Percentiles rank a stretch among this genome's conserved stretches.
Evolutionary conservation across 1,140 invertebrate genomes (phyloP).

Genomic region (Tetramorium simillimum): DNA sequence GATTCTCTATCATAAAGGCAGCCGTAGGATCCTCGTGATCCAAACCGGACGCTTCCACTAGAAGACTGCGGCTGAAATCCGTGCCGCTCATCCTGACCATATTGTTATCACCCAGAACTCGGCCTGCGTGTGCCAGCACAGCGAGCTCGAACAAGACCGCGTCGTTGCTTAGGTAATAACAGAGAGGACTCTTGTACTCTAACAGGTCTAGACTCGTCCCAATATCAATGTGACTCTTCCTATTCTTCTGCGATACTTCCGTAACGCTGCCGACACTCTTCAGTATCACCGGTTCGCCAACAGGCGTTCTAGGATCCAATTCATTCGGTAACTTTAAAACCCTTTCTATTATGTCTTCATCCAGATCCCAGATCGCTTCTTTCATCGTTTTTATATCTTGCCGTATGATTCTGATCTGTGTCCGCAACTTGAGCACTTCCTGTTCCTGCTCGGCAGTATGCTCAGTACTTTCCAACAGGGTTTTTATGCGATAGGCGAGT

Average conservation of each 20-base stretch:
- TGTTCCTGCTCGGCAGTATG: conserved; percentile 79
- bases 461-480: conserved; percentile 77
- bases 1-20: conserved; percentile 86
- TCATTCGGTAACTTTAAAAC: conserved; percentile 88
- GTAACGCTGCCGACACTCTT: conserved; percentile 78
- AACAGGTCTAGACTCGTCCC: conserved; percentile 85
- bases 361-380: conserved; percentile 86
- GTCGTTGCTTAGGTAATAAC: conserved; percentile 88
- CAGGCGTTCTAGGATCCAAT: conserved; percentile 88
- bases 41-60: conserved; percentile 89
- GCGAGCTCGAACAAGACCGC: conserved; percentile 89
- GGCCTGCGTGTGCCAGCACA: conserved; percentile 78
- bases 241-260: conserved; percentile 20
- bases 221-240: conserved; percentile 87
- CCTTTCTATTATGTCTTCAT: conserved; percentile 87
- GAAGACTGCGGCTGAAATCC: conserved; percentile 89
- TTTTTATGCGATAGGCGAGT: conserved; percentile 75
- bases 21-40: conserved; percentile 85
- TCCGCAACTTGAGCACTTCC: conserved; percentile 84
- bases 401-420: conserved; percentile 86
- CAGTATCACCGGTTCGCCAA: conserved; percentile 81
- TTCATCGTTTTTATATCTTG: conserved; percentile 87
- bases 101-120: conserved; percentile 82
- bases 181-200: conserved; percentile 87
- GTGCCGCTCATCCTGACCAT: conserved; percentile 84